phyloP scores from a whole-genome alignment of 2,888 invertebrate species.

The Schrankia costaestrigalis region DNA sequence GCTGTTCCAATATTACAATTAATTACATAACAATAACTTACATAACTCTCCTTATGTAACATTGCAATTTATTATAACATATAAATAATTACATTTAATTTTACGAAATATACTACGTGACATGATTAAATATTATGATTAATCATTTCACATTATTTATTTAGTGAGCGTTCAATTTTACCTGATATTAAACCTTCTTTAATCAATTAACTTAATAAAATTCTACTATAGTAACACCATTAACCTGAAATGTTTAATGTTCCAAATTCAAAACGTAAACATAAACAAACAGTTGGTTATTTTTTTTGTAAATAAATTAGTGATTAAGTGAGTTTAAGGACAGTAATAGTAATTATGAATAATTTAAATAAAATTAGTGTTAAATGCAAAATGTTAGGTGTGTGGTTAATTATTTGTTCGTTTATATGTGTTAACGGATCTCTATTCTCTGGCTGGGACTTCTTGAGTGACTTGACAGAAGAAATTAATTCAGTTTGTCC shows the following conservation, averaged over 20 bases:
- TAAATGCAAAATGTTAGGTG: too few relatives aligned
- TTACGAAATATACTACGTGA: slow-evolving; percentile 51
- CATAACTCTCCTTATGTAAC: too few relatives aligned
- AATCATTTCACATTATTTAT: not conserved
- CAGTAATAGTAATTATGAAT: slow-evolving; percentile 35
- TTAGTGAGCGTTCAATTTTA: slow-evolving; percentile 9
- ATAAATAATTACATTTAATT: slow-evolving; percentile 23
- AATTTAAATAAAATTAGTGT: slow-evolving; percentile 30
- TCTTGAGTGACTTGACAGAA: slow-evolving; percentile 52
- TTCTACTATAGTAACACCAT: too few relatives aligned
- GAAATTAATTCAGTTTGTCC: slow-evolving; percentile 57
- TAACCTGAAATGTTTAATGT: too few relatives aligned
- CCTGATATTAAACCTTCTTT: not conserved
- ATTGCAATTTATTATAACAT: slow-evolving; percentile 30
- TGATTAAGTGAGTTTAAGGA: slow-evolving; percentile 11
- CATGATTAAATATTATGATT: slow-evolving; percentile 41
- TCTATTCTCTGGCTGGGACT: slow-evolving; percentile 57
- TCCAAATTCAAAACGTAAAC: slow-evolving; percentile 1
- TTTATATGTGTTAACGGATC: slow-evolving; percentile 46
- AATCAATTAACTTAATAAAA: slow-evolving; percentile 1
- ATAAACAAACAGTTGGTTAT: not conserved
- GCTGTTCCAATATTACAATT: too few relatives aligned
- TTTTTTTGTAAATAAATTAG: not conserved
- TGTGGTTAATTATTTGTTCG: slow-evolving; percentile 36
- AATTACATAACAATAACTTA: too few relatives aligned